Evolutionary conservation across 2,113 vertebrate species (phyloP).

Genomic region (Amblyopsis rosae): DNA sequence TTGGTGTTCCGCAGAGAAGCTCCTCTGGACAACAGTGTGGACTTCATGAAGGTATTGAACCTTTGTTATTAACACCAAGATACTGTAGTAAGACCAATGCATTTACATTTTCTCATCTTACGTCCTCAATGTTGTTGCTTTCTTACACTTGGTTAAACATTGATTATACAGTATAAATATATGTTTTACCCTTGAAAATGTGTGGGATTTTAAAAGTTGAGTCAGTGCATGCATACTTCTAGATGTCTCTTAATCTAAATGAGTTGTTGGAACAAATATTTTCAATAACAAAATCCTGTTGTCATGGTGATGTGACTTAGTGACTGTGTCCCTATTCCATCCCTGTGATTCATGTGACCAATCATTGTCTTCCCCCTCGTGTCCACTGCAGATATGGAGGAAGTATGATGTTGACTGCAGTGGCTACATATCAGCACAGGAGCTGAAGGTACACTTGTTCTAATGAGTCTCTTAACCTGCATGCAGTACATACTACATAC

Average conservation of each 20-base stretch:
- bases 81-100: no score
- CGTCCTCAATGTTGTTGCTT: no score
- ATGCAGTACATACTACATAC: not conserved
- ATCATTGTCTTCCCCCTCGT: constrained; percentile 1
- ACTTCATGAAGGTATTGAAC: constrained; percentile 90
- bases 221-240: no score
- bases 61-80: not conserved
- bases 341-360: not conserved
- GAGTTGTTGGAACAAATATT: no score
- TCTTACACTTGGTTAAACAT: no score
- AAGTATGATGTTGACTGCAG: constrained; percentile 93
- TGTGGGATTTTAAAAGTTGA: no score
- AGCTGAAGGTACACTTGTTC: constrained; percentile 79
- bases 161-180: no score
- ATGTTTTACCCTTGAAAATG: no score
- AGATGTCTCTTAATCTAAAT: no score
- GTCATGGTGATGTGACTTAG: not conserved
- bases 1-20: constrained; percentile 90
- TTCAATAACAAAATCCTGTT: no score
- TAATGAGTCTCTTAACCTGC: not conserved
- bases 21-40: constrained; percentile 91
- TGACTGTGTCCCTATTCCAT: no score
- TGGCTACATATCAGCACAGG: constrained; percentile 90
- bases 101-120: no score
- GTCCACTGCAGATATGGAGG: constrained; percentile 88